A percentile compares a stretch with the other conserved stretches of the same genome.
Conservation (phyloP, 2,888 invertebrate genomes). For the Eupeodes latifasciatus region DNA sequence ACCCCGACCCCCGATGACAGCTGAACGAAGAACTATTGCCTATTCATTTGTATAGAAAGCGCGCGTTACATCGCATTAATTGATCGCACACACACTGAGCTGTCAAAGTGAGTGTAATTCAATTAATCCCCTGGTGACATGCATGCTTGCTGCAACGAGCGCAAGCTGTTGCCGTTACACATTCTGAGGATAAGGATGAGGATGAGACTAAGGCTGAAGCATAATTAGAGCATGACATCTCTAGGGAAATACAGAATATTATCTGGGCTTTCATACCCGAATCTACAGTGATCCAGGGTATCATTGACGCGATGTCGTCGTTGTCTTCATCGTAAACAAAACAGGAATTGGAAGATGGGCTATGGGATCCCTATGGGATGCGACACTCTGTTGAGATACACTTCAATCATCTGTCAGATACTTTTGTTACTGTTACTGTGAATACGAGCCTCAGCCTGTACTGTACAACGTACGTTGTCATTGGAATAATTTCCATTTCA, state of each 20-base stretch:
- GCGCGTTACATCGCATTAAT: conserved; percentile 44
- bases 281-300: conserved; percentile 48
- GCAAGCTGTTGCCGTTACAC: conserved; percentile 22
- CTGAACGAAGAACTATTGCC: background rate
- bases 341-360: conserved; percentile 26
- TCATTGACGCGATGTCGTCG: conserved; percentile 46
- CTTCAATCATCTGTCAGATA: conserved; percentile 67
- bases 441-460: background rate
- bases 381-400: conserved; percentile 52
- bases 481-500: conserved; percentile 33
- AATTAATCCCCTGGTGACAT: conserved; percentile 54
- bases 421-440: conserved; percentile 47
- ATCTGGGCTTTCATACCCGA: conserved; percentile 22
- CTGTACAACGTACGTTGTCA: background rate
- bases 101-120: conserved; percentile 65
- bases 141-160: conserved; percentile 7
- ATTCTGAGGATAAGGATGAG: conserved; percentile 9
- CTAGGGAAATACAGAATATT: conserved; percentile 53
- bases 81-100: conserved; percentile 49
- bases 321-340: conserved; percentile 45
- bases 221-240: conserved; percentile 71
- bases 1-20: conserved; percentile 18
- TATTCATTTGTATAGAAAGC: background rate
- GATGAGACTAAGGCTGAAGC: background rate
- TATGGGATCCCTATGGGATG: conserved; percentile 42